Evolutionary conservation across 2,113 vertebrate species (phyloP).

Genomic region (Cyanistes caeruleus): DNA sequence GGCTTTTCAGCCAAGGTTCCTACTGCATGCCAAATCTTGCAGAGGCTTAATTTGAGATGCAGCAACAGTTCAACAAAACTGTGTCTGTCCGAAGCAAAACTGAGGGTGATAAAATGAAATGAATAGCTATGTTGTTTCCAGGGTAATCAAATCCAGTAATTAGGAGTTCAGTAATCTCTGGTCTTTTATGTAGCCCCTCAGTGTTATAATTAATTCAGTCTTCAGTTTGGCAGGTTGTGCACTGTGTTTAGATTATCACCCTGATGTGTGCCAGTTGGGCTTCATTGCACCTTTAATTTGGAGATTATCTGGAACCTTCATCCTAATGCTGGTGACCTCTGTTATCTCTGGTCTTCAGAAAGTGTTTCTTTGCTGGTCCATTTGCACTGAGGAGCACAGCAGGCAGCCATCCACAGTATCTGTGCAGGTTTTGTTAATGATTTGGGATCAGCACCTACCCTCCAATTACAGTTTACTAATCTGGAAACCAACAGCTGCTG

Average conservation of each 20-base stretch:
- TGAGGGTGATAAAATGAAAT: not conserved
- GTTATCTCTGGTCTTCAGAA: slow-evolving; percentile 48
- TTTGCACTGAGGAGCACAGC: not conserved
- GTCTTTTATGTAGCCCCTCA: not conserved
- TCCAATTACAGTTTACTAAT: slow-evolving; percentile 26
- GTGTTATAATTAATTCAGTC: not conserved
- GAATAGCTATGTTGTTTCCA: not conserved
- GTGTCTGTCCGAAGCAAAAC: not conserved
- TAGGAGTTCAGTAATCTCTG: not conserved
- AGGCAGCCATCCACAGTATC: not conserved
- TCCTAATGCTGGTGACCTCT: slow-evolving; percentile 16
- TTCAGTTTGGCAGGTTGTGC: not conserved
- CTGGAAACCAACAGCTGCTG: slow-evolving; percentile 24
- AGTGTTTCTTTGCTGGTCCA: not conserved
- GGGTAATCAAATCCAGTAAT: slow-evolving; percentile 27
- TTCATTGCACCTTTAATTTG: slow-evolving; percentile 35
- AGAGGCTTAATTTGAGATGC: not conserved
- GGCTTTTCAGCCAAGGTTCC: not conserved
- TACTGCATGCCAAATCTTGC: not conserved
- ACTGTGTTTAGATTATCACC: slow-evolving; percentile 26
- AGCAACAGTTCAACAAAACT: not conserved
- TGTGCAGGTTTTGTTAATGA: not conserved
- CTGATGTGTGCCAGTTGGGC: not conserved
- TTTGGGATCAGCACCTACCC: not conserved
- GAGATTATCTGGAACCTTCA: slow-evolving; percentile 20